Evolutionary conservation across 2,888 invertebrate species (phyloP).

Genomic region (Dinocampus coccinellae): DNA sequence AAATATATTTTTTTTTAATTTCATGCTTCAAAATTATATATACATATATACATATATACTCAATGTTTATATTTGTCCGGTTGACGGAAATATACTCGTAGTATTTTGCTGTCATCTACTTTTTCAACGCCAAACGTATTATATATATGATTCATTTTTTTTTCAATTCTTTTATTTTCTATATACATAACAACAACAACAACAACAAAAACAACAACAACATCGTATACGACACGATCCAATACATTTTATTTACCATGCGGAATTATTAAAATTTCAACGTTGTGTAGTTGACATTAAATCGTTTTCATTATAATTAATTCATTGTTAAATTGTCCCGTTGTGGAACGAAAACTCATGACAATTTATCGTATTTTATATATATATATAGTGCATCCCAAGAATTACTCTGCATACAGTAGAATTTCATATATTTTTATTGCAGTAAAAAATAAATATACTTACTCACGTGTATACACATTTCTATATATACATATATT

Average conservation of each 20-base stretch:
- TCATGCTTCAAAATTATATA: constrained; percentile 25
- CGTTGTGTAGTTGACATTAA: neutral
- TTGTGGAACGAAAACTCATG: neutral
- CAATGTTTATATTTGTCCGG: constrained; percentile 43
- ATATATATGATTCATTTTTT: neutral
- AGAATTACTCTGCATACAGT: too few species aligned
- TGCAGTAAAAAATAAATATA: neutral
- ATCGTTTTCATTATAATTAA: neutral
- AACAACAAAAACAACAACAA: too few species aligned
- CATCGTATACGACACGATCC: too few species aligned
- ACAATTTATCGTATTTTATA: neutral
- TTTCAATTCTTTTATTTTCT: neutral
- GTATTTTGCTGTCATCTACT: neutral
- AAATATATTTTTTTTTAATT: constrained; percentile 56
- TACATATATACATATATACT: neutral
- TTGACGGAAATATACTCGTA: constrained; percentile 48
- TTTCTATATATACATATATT: neutral
- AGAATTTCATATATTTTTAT: too few species aligned
- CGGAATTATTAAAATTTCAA: neutral
- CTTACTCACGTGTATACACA: neutral
- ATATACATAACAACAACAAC: too few species aligned
- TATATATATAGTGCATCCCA: too few species aligned
- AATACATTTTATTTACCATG: too few species aligned
- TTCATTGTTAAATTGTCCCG: neutral
- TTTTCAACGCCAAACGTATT: neutral